Evolutionary conservation across 1,140 invertebrate species (phyloP).

Genomic region (Galleria mellonella): DNA sequence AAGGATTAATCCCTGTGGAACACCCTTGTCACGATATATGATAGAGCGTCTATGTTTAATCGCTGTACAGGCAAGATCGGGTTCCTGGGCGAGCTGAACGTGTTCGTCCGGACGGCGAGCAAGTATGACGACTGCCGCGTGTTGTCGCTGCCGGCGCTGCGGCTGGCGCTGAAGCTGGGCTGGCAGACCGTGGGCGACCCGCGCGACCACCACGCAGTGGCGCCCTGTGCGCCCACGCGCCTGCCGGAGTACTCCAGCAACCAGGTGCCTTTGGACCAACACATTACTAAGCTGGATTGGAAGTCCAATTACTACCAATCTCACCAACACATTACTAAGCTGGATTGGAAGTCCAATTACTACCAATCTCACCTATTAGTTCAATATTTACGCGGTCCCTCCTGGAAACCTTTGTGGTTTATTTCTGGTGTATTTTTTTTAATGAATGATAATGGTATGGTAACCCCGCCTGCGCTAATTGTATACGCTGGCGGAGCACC

Average conservation of each 20-base stretch:
- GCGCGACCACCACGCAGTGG: constrained; percentile 96
- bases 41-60: no score
- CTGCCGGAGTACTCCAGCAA: constrained; percentile 98
- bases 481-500: no score
- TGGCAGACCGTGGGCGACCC: constrained; percentile 96
- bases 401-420: no score
- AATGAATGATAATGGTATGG: no score
- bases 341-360: no score
- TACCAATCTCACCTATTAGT: no score
- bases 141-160: constrained; percentile 92
- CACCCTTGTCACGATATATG: no score
- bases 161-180: constrained; percentile 88
- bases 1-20: no score
- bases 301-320: no score
- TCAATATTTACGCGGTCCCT: no score
- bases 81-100: constrained; percentile 89
- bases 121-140: constrained; percentile 98
- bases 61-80: constrained; percentile 86
- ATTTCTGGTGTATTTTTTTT: no score
- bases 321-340: not conserved
- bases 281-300: not conserved
- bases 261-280: constrained; percentile 76
- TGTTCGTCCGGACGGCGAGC: constrained; percentile 95
- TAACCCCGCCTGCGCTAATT: no score
- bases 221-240: constrained; percentile 97